Conservation (phyloP, 1,140 invertebrate species). For the Cephus cinctus region DNA sequence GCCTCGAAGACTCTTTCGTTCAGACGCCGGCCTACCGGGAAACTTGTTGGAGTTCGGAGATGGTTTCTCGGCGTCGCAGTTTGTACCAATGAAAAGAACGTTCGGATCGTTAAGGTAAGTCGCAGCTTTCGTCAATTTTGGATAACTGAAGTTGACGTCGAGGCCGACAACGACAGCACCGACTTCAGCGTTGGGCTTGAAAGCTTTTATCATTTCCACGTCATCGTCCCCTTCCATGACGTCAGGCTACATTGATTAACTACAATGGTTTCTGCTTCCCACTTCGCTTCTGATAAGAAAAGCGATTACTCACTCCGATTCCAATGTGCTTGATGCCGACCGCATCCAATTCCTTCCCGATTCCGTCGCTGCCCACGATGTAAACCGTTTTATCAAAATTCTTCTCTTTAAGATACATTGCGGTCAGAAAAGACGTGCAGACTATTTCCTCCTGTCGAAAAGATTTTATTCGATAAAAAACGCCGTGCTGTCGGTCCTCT, state of each 20-base stretch:
- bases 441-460: constrained; percentile 73
- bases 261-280: no score
- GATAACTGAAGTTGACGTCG: constrained; percentile 86
- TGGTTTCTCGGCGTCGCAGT: constrained; percentile 52
- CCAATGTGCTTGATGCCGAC: constrained; percentile 74
- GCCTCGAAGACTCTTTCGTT: background rate
- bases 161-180: constrained; percentile 91
- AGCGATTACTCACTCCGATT: constrained; percentile 65
- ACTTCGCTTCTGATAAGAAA: no score
- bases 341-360: constrained; percentile 76
- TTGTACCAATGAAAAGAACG: constrained; percentile 86
- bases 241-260: constrained; percentile 56
- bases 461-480: constrained; percentile 9
- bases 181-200: constrained; percentile 73
- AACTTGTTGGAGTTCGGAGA: constrained; percentile 37
- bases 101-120: constrained; percentile 77
- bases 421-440: constrained; percentile 79
- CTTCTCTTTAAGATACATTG: constrained; percentile 73
- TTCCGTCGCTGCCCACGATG: constrained; percentile 75
- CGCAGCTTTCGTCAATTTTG: constrained; percentile 86
- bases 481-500: constrained; percentile 6
- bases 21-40: constrained; percentile 25
- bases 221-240: constrained; percentile 48
- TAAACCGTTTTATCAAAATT: constrained; percentile 82
- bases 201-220: constrained; percentile 48